A percentile compares a stretch with the other conserved stretches of the same genome.
Evolutionary conservation across 2,113 vertebrate species (phyloP).

Genomic region (Dipodomys merriami): DNA sequence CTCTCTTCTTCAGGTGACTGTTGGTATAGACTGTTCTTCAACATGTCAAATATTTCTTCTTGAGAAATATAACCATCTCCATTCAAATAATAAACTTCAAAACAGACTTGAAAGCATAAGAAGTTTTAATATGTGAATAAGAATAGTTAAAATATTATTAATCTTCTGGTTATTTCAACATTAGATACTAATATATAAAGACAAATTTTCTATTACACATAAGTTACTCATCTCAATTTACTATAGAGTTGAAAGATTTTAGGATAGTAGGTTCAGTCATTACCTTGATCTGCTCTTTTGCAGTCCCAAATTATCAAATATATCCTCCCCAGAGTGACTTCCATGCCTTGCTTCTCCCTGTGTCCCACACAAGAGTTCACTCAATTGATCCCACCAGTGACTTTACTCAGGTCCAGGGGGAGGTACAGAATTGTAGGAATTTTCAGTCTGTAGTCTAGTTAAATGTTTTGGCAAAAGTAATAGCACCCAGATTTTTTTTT

Average conservation of each 20-base stretch:
- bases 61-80: constrained; percentile 91
- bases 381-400: not conserved
- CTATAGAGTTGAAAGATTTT: not conserved
- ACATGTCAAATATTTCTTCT: constrained; percentile 94
- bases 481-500: not conserved
- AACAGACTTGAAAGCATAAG: constrained; percentile 90
- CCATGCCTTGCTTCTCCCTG: not conserved
- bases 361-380: not conserved
- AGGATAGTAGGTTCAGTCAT: not conserved
- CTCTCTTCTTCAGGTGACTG: constrained; percentile 91
- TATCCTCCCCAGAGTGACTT: not conserved
- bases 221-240: not conserved
- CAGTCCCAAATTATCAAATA: not conserved
- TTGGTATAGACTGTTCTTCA: constrained; percentile 91
- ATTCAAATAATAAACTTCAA: constrained; percentile 93
- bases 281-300: not conserved
- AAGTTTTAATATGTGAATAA: constrained; percentile 41
- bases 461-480: constrained; percentile 27
- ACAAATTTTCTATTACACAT: not conserved
- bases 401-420: not conserved
- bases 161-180: constrained; percentile 46
- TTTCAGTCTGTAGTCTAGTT: not conserved
- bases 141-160: constrained; percentile 33
- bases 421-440: not conserved
- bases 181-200: not conserved